phyloP scores from a whole-genome alignment of 2,113 vertebrate species.

The Cairina moschata region DNA sequence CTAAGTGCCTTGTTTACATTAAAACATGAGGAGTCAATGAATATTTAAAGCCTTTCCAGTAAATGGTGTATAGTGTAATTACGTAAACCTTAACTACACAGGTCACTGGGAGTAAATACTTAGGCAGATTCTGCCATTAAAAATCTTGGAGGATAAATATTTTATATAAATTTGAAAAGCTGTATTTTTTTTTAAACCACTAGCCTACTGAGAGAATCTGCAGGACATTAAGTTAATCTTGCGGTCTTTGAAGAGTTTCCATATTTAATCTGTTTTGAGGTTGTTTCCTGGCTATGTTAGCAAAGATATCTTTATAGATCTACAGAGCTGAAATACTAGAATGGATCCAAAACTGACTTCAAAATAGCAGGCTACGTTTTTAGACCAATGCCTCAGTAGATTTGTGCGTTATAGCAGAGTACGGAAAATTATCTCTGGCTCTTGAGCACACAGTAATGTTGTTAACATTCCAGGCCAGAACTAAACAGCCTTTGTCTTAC shows the following conservation, averaged over 20 bases:
- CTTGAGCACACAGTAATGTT: background rate
- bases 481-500: slow-evolving; percentile 4
- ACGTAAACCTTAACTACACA: slow-evolving; percentile 51
- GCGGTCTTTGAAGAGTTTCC: slow-evolving; percentile 20
- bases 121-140: slow-evolving; percentile 41
- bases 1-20: slow-evolving; percentile 64
- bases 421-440: slow-evolving; percentile 13
- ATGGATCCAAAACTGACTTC: background rate
- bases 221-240: slow-evolving; percentile 52
- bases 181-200: background rate
- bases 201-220: slow-evolving; percentile 27
- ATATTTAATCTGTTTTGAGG: slow-evolving; percentile 24
- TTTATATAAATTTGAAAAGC: slow-evolving; percentile 44
- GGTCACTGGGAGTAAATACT: slow-evolving; percentile 52
- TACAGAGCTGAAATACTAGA: background rate
- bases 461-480: slow-evolving; percentile 23
- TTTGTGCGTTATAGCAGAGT: background rate
- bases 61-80: slow-evolving; percentile 55
- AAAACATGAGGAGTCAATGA: slow-evolving; percentile 49
- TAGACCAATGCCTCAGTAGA: background rate
- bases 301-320: slow-evolving; percentile 1
- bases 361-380: slow-evolving; percentile 17
- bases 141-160: slow-evolving; percentile 59
- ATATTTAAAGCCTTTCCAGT: slow-evolving; percentile 68
- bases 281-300: slow-evolving; percentile 12